Evolutionary conservation across 2,113 vertebrate species (phyloP), one percentile per base, ranked within the genome.

Genomic region (Puntigrus tetrazona): DNA sequence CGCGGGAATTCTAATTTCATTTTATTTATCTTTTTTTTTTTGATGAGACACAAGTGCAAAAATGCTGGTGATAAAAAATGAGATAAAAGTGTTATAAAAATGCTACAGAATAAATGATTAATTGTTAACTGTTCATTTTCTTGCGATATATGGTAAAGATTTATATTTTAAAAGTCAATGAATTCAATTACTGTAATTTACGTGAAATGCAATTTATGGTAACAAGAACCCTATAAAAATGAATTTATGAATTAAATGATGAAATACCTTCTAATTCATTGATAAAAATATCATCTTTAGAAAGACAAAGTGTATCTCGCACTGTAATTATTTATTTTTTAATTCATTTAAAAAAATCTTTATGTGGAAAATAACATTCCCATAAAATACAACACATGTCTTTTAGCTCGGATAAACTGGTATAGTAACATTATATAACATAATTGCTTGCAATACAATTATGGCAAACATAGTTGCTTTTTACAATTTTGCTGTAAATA

Each of bases 401-500:
- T 69, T 11, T 38, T 9, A 38, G 34, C 34, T 36, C 34, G 38
- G 20, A 69, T 69, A 38, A 20, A 20, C 38, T n/a, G 20, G 14
- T n/a, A n/a, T 38, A 69, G 2, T 69, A 10, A 69, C 3, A 69
- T 22, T 38, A 18, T 10, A 9, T 36, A 22, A 69, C 36, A 38
- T 38, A 69, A 34, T 7, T 16, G 20, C 22, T 67, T 67, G 36
- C 63, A 36, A 31, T 36, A 10, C 20, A 20, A 67, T 67, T 8
- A 8, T 6, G 1, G 59, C 13, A 65, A 7, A 31, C 14, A 3
- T 3, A 20, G 31, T 31, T 67, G 16, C 3, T 34, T 65, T 65
- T 65, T 65, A 34, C 29, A 16, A 67, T 67, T 31, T 65, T 69
- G 36, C 31, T 69, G 65, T 69, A 69, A 22, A 69, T 36, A 69